Base-by-base conservation (phyloP, 2,113 vertebrate genomes). In the Clinocottus analis region DNA sequence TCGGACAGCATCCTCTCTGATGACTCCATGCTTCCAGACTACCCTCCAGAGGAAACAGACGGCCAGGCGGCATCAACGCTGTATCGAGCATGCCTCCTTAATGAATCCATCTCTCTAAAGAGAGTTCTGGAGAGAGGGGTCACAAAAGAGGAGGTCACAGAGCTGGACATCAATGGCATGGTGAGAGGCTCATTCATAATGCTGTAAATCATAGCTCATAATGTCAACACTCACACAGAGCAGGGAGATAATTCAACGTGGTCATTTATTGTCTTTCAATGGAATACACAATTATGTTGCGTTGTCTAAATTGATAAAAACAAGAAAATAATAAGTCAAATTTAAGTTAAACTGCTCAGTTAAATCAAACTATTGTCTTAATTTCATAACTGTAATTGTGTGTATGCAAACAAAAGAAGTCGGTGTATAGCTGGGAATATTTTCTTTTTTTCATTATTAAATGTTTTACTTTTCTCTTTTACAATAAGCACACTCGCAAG, bases 141-240 rank as follows among this genome's bases (percentile, higher is more conserved):
- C 75, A 94, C 88, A 39, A 83, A 72, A 7, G 93, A 95, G 0
- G 96, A 97, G 73, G 96, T 91, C 74, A 92, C 87, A 0, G 94
- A 97, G 80, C 85, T 94, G 87, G 96, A 98, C 69, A 43, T 91
- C 85, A 97, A 97, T 0, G 92, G 96, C 63, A 91, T 95, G 96
- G 97, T 97, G 91, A 96, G 90, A 53, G 55, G 43, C 23, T 45
- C 14, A 27, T 72, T 66, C 53, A 49, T 27, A 55, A 64, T 37
- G 33, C 0, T 17, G 8, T 35, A 13, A 29, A 37, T 13, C 29
- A 25, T 25, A 63, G n/a, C 59, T 62, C 31, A 14, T 37, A n/a
- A 27, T 47, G 25, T 55, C 72, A 53, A 53, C 51, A 53, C 51
- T 53, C 9, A 25, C 51, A 23, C n/a, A 25, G 51, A 55, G 51